A percentile compares a stretch with the other conserved stretches of the same genome.
Conservation (phyloP, 2,113 vertebrate genomes). For the Engraulis encrasicolus region DNA sequence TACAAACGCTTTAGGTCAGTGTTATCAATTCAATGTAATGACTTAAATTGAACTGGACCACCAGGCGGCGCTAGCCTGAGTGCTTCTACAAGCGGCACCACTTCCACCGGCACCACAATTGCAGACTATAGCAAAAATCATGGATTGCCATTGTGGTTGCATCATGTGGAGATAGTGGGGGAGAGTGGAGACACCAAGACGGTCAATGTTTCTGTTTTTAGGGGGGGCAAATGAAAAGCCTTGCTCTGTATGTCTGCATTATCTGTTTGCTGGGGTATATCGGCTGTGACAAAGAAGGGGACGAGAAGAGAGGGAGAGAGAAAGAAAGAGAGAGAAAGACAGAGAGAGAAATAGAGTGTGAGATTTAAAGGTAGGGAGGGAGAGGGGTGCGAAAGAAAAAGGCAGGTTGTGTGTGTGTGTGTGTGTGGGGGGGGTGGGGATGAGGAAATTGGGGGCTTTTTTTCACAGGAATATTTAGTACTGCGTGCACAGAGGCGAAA, state of each 20-base stretch:
- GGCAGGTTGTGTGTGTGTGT: too few relatives aligned
- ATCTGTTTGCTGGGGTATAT: neutral
- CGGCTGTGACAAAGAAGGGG: neutral
- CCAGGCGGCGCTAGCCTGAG: too few relatives aligned
- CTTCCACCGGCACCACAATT: neutral
- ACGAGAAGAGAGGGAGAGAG: neutral
- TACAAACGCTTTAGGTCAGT: too few relatives aligned
- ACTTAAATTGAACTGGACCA: too few relatives aligned
- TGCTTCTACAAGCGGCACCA: too few relatives aligned
- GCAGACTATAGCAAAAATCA: neutral
- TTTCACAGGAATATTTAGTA: slow-evolving; percentile 51
- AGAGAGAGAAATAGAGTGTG: neutral
- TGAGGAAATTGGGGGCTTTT: neutral
- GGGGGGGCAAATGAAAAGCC: neutral
- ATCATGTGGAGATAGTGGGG: neutral
- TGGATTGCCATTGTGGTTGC: neutral
- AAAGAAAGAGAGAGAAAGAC: neutral
- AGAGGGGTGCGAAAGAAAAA: neutral
- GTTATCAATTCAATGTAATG: too few relatives aligned
- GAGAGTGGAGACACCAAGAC: neutral
- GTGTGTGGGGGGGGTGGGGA: too few relatives aligned
- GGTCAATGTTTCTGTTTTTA: neutral
- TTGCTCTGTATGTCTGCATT: neutral
- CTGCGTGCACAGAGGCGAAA: slow-evolving; percentile 60
- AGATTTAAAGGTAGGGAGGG: too few relatives aligned